Conservation (phyloP, 2,888 invertebrate genomes). For the Noctua pronuba region DNA sequence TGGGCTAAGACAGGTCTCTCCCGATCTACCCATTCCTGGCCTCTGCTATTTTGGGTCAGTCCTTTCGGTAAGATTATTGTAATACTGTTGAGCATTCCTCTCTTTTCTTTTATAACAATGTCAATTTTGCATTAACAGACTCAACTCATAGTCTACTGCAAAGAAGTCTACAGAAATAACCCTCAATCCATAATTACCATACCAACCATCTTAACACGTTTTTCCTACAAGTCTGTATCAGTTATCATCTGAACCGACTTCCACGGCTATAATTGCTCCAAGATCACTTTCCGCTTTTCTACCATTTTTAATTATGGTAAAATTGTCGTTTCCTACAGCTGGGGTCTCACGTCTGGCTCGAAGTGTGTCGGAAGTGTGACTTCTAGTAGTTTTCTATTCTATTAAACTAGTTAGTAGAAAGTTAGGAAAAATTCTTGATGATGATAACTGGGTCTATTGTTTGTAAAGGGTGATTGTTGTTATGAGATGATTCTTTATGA, state of each 20-base stretch:
- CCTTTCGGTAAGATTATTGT: background rate
- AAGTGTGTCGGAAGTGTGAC: constrained; percentile 76
- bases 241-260: constrained; percentile 37
- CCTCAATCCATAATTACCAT: background rate
- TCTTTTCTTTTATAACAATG: background rate
- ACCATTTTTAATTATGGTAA: constrained; percentile 71
- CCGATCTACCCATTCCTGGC: too few species aligned
- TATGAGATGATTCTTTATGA: background rate
- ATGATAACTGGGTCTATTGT: constrained; percentile 45
- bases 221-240: constrained; percentile 19
- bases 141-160: background rate
- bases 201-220: background rate
- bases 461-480: constrained; percentile 3
- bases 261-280: constrained; percentile 50
- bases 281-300: constrained; percentile 77
- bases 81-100: background rate
- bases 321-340: constrained; percentile 73
- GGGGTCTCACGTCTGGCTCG: constrained; percentile 74
- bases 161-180: background rate
- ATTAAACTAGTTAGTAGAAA: constrained; percentile 69
- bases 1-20: background rate
- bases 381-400: constrained; percentile 76
- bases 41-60: too few species aligned
- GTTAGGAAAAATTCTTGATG: constrained; percentile 64
- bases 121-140: background rate